Conservation (phyloP, 2,888 invertebrate species). For the Trachelus stipa region DNA sequence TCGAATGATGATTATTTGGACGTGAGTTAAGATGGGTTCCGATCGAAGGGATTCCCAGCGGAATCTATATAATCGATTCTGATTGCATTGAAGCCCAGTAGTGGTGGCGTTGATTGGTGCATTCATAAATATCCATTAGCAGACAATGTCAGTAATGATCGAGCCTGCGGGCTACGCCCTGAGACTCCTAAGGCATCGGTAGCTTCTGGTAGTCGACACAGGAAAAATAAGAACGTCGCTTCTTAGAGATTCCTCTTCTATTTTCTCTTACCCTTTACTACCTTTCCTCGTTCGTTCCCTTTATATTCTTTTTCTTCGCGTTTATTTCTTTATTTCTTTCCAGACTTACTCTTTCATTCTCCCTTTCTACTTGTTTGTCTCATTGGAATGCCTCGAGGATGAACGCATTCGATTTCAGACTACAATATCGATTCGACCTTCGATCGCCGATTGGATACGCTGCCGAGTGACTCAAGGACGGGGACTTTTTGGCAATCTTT, state of each 20-base stretch:
- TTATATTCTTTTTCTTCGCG: constrained; percentile 31
- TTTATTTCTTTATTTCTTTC: constrained; percentile 30
- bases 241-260: constrained; percentile 9
- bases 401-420: constrained; percentile 59
- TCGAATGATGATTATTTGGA: not conserved
- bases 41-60: constrained; percentile 35
- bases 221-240: constrained; percentile 51
- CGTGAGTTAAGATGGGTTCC: not conserved
- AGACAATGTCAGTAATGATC: constrained; percentile 66
- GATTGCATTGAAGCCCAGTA: constrained; percentile 67
- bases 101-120: constrained; percentile 65
- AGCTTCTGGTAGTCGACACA: constrained; percentile 44
- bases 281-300: constrained; percentile 12
- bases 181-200: constrained; percentile 40
- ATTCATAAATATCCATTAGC: constrained; percentile 67
- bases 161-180: constrained; percentile 61
- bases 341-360: constrained; percentile 10
- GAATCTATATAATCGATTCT: constrained; percentile 66
- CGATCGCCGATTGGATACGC: constrained; percentile 38
- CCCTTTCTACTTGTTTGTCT: constrained; percentile 32
- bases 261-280: constrained; percentile 24
- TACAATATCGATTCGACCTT: constrained; percentile 49
- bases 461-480: not conserved
- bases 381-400: constrained; percentile 59
- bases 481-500: not conserved